Conservation (phyloP, 2,113 vertebrate genomes). For the Vicugna pacos region DNA sequence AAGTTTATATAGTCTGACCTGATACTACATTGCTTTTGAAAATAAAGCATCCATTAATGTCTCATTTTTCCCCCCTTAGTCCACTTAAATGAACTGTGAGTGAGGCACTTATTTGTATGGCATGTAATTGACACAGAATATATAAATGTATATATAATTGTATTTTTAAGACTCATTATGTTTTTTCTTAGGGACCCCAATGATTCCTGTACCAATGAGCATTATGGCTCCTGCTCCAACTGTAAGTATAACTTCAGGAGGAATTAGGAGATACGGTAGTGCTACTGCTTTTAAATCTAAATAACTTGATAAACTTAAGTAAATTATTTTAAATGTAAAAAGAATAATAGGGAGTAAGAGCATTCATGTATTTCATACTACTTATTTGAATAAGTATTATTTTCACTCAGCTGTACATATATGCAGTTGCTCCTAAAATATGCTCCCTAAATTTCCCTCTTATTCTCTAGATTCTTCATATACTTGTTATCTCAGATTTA, state of each 20-base stretch:
- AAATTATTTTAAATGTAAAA: conserved; percentile 24
- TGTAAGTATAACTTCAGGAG: conserved; percentile 86
- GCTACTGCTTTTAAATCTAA: conserved; percentile 3
- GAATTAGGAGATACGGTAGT: not conserved
- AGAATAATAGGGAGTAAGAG: not conserved
- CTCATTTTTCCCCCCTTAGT: conserved; percentile 25
- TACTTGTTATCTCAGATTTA: not conserved
- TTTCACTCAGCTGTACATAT: conserved; percentile 14
- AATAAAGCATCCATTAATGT: not conserved
- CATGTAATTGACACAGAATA: not conserved
- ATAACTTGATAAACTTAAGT: not conserved
- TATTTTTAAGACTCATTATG: not conserved
- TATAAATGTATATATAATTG: not conserved
- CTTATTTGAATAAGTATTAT: not conserved
- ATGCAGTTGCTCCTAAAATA: not conserved
- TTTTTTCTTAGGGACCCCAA: conserved; percentile 91
- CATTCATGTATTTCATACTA: not conserved
- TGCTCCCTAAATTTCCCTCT: not conserved
- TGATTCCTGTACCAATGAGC: conserved; percentile 99
- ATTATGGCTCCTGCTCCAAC: conserved; percentile 95
- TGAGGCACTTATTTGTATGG: not conserved
- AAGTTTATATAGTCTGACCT: not conserved
- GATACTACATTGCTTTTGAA: not conserved
- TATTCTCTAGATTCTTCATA: not conserved
- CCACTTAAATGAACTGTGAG: not conserved